Conservation (phyloP, 2,113 vertebrate species). For the Tetraodon nigroviridis region DNA sequence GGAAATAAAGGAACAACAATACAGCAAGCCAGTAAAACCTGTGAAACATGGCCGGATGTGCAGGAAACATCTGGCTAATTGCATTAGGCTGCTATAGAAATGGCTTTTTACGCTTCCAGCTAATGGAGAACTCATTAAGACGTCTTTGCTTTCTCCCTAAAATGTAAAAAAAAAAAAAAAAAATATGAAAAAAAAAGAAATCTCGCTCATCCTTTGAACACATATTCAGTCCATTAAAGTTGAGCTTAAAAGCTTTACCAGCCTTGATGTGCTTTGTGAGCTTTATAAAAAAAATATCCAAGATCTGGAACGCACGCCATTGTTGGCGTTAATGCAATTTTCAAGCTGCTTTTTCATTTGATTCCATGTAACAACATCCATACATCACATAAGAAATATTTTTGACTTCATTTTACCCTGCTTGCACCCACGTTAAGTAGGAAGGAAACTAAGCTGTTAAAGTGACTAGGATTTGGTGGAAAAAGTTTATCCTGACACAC, state of each 20-base stretch:
- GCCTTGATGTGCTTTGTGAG: conserved; percentile 23
- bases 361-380: too few relatives aligned
- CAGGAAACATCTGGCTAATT: conserved; percentile 42
- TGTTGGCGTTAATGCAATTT: background rate
- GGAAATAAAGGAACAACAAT: conserved; percentile 2
- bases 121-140: conserved; percentile 56
- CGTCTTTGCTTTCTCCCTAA: conserved; percentile 17
- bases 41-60: conserved; percentile 35
- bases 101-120: conserved; percentile 27
- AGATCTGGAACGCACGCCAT: background rate
- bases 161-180: conserved; percentile 18
- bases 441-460: too few relatives aligned
- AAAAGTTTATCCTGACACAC: too few relatives aligned
- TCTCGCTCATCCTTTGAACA: conserved; percentile 19
- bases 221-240: conserved; percentile 37
- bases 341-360: background rate
- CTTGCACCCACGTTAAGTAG: too few relatives aligned
- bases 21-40: conserved; percentile 38
- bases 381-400: too few relatives aligned
- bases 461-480: too few relatives aligned
- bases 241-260: conserved; percentile 23
- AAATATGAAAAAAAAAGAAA: conserved; percentile 9
- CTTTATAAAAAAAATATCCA: background rate
- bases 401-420: too few relatives aligned
- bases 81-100: conserved; percentile 27